A percentile compares a stretch with the other conserved stretches of the same genome.
Evolutionary conservation across 2,888 invertebrate species (phyloP).

Genomic region (Caenorhabditis drosophilae): DNA sequence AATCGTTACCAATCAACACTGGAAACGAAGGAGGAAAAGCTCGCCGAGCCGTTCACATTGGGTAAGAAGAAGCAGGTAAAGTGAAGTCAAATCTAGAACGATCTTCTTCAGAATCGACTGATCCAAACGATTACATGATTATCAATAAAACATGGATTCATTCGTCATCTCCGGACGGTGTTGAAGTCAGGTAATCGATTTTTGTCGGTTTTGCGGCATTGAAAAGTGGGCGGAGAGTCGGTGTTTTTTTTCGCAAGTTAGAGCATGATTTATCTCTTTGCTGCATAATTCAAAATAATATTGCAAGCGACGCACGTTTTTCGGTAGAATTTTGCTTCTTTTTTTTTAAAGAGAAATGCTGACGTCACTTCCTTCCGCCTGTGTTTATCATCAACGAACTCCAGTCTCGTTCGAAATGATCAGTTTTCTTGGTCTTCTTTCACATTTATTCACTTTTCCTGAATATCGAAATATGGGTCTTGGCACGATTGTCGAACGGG

Average conservation of each 20-base stretch:
- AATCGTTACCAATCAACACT: too few relatives aligned
- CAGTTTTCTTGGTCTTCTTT: slow-evolving; percentile 26
- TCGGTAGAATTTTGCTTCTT: background rate
- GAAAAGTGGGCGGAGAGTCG: slow-evolving; percentile 1
- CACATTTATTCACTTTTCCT: slow-evolving; percentile 28
- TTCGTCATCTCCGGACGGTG: background rate
- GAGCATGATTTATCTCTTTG: slow-evolving; percentile 1
- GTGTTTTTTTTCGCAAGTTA: slow-evolving; percentile 22
- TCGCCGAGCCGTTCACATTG: too few relatives aligned
- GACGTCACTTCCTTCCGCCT: slow-evolving; percentile 19
- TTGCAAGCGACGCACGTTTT: background rate
- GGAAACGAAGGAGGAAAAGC: too few relatives aligned
- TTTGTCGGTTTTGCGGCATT: background rate
- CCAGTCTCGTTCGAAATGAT: slow-evolving; percentile 33
- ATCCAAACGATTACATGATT: background rate
- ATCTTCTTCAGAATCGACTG: too few relatives aligned
- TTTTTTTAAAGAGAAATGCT: slow-evolving; percentile 24
- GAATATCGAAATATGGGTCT: slow-evolving; percentile 25
- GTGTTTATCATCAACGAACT: slow-evolving; percentile 11
- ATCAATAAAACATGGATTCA: background rate
- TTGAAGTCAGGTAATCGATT: background rate
- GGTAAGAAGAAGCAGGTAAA: too few relatives aligned
- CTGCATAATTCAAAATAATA: slow-evolving; percentile 3
- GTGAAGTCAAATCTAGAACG: too few relatives aligned
- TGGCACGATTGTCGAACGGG: slow-evolving; percentile 20